Evolutionary conservation across 2,113 vertebrate genomes (phyloP).

Genomic region (Aix galericulata): DNA sequence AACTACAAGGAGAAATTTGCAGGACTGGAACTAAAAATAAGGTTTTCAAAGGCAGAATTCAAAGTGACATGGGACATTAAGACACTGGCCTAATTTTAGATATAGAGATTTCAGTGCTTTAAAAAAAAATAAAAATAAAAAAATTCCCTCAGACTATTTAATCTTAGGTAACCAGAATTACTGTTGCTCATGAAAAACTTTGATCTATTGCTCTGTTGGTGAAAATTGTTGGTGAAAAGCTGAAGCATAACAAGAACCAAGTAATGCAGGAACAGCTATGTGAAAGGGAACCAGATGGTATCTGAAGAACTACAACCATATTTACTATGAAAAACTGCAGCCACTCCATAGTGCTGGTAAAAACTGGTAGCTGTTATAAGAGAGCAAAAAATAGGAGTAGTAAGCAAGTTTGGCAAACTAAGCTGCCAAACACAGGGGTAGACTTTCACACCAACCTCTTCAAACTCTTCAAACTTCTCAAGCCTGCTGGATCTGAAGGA

Average conservation of each 20-base stretch:
- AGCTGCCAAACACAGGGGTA: neutral
- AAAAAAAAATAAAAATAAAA: neutral
- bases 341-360: neutral
- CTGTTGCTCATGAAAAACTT: neutral
- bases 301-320: fast-evolving
- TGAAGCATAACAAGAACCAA: neutral
- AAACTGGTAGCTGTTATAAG: neutral
- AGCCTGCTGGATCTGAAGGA: neutral
- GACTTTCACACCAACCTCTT: neutral
- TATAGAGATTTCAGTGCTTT: neutral
- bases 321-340: neutral
- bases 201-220: neutral
- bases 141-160: neutral
- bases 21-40: neutral
- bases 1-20: neutral
- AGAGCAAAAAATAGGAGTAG: neutral
- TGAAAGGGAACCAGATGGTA: neutral
- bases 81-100: neutral
- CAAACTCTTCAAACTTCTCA: neutral
- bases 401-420: neutral
- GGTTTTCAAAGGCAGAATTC: neutral
- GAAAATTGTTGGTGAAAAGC: neutral
- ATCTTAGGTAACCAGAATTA: neutral
- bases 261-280: neutral
- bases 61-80: neutral